A percentile compares a stretch with the other conserved stretches of the same genome.
Conservation (phyloP, 2,888 invertebrate species). For the Dusona sp. region DNA sequence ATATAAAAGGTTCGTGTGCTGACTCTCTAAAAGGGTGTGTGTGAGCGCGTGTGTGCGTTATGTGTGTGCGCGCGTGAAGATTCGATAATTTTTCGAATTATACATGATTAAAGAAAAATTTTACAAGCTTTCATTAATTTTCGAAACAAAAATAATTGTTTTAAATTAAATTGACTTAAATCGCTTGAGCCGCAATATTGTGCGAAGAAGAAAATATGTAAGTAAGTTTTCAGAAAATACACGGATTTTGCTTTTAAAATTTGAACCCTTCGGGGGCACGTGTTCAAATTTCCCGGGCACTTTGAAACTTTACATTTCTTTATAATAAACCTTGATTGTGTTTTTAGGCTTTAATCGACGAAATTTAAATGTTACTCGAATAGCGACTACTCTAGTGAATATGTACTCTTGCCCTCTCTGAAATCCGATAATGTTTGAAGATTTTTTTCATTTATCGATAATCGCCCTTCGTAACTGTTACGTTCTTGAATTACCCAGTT, state of each 20-base stretch:
- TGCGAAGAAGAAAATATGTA: neutral
- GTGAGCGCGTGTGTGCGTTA: no score
- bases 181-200: no score
- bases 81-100: no score
- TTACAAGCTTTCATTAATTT: no score
- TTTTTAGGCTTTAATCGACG: neutral
- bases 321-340: neutral
- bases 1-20: no score
- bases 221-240: no score
- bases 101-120: no score
- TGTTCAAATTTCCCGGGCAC: neutral
- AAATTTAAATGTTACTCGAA: neutral
- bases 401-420: neutral
- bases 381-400: neutral
- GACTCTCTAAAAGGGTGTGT: no score
- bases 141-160: no score
- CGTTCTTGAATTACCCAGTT: neutral
- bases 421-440: slow-evolving; percentile 2
- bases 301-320: neutral
- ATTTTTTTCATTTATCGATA: neutral
- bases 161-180: no score
- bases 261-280: neutral
- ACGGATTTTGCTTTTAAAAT: no score
- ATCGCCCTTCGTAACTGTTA: neutral
- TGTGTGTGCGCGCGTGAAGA: no score